phyloP scores from a whole-genome alignment of 2,113 vertebrate genomes.

The Coryphaenoides rupestris region DNA sequence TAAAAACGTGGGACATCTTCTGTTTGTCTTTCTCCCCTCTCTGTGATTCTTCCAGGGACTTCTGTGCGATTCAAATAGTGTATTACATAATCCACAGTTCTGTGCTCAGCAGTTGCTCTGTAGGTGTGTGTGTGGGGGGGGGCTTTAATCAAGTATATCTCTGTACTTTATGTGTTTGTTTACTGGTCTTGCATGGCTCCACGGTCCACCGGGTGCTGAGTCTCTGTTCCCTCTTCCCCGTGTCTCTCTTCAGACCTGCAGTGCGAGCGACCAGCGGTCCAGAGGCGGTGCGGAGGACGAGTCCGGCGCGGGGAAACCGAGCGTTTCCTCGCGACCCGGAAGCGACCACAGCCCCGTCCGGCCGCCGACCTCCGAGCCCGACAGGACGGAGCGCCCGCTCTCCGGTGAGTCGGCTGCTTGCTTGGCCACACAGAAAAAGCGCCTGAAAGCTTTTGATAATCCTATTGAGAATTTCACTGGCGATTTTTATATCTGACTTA shows the following conservation, averaged over 20 bases:
- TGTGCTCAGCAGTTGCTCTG: no score
- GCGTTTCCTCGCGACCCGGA: slow-evolving; percentile 21
- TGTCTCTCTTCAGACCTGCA: slow-evolving; percentile 51
- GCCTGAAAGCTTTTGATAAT: no score
- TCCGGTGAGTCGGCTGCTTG: slow-evolving; percentile 73
- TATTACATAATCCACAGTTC: no score
- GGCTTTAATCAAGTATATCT: no score
- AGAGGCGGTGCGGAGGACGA: slow-evolving; percentile 51
- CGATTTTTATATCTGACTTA: no score
- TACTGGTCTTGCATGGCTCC: background rate
- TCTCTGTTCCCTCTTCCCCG: background rate
- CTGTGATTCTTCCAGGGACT: background rate
- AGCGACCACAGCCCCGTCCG: background rate
- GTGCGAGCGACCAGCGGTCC: slow-evolving; percentile 37
- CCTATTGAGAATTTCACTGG: no score
- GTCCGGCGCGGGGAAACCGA: slow-evolving; percentile 1
- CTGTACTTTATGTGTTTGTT: background rate
- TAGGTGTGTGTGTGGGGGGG: no score
- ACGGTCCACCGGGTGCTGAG: background rate
- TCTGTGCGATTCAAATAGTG: slow-evolving; percentile 4
- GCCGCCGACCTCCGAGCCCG: slow-evolving; percentile 45
- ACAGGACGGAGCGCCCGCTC: slow-evolving; percentile 50
- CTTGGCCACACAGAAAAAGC: no score
- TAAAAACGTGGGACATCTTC: background rate
- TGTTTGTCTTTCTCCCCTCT: no score